Evolutionary conservation across 2,797 vertebrate species (phyloP).

Genomic region (Epinephelus coioides): DNA sequence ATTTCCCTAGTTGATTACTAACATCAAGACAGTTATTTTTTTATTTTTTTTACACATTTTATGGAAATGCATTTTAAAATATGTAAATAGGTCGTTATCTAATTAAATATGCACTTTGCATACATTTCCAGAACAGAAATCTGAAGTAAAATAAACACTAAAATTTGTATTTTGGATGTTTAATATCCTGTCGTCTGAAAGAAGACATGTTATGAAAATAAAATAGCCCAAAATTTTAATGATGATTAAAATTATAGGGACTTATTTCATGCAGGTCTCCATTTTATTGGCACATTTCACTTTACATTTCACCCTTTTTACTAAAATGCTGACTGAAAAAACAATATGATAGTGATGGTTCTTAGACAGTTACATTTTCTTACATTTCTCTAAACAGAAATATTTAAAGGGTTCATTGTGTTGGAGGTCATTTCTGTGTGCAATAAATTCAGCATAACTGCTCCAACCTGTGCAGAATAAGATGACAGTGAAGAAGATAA

Average conservation of each 20-base stretch:
- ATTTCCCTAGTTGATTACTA: too few relatives aligned
- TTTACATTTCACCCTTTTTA: background rate
- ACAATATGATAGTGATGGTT: background rate
- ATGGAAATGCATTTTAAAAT: too few relatives aligned
- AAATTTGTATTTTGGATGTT: too few relatives aligned
- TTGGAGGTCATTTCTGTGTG: conserved; percentile 15
- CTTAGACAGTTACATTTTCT: conserved; percentile 1
- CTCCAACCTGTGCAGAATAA: conserved; percentile 33
- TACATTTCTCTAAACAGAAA: conserved; percentile 29
- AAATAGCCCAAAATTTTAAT: background rate
- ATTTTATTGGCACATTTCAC: conserved; percentile 18
- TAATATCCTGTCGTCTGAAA: too few relatives aligned
- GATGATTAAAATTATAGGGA: background rate
- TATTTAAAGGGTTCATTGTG: conserved; percentile 30
- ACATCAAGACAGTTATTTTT: too few relatives aligned
- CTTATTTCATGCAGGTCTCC: background rate
- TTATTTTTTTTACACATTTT: too few relatives aligned
- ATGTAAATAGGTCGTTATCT: too few relatives aligned
- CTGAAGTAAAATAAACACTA: too few relatives aligned
- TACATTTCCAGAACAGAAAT: too few relatives aligned
- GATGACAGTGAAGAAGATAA: conserved; percentile 19
- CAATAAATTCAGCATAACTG: conserved; percentile 56
- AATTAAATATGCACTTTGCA: too few relatives aligned
- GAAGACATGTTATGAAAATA: background rate
- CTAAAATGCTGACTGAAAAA: background rate